Percentiles rank a stretch among this genome's conserved stretches.
Evolutionary conservation across 2,888 invertebrate genomes (phyloP).

Genomic region (Drosophila austrosaltans): DNA sequence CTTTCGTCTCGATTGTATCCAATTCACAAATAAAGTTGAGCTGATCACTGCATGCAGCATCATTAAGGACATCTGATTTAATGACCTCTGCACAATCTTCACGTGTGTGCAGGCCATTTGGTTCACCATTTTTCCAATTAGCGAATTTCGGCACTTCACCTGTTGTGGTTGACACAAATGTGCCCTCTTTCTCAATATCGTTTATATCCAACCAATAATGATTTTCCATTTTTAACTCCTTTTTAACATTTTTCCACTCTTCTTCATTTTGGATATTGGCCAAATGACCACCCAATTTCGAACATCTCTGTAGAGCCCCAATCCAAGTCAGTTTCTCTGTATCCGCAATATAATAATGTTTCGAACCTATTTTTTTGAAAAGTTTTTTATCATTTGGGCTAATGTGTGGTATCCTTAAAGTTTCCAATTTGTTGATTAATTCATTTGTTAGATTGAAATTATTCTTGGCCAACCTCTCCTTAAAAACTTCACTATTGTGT

Average conservation of each 20-base stretch:
- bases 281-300: constrained; percentile 10
- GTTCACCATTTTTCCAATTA: background rate
- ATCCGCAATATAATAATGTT: constrained; percentile 14
- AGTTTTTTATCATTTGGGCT: too few species aligned
- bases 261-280: constrained; percentile 8
- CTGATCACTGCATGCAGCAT: background rate
- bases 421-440: too few species aligned
- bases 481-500: too few species aligned
- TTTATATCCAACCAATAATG: background rate
- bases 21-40: background rate
- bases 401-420: too few species aligned
- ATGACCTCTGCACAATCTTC: background rate
- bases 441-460: too few species aligned
- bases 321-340: background rate
- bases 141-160: background rate
- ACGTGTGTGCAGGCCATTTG: background rate
- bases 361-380: constrained; percentile 5
- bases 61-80: background rate
- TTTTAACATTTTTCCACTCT: background rate
- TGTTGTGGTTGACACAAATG: background rate
- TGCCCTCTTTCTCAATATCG: background rate
- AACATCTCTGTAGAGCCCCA: background rate
- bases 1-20: background rate
- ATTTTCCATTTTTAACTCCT: background rate
- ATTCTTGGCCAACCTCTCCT: too few species aligned